A percentile compares a stretch with the other conserved stretches of the same genome.
phyloP scores from a whole-genome alignment of 2,113 vertebrate genomes.

The Machaerirhynchus nigripectus region DNA sequence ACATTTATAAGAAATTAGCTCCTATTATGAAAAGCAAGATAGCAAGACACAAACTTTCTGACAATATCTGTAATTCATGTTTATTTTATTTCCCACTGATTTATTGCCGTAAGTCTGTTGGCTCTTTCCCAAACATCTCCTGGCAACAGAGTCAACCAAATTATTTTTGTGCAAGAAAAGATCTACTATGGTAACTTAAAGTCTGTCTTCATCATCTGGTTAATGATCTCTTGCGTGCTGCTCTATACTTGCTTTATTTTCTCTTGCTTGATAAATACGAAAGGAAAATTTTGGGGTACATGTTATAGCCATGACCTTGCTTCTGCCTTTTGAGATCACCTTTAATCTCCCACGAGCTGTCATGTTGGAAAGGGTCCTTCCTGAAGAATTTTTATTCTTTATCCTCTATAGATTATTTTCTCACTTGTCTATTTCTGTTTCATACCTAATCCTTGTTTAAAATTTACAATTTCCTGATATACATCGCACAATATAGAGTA shows the following conservation, averaged over 20 bases:
- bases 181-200: slow-evolving; percentile 63
- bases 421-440: not conserved
- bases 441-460: not conserved
- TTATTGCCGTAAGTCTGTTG: slow-evolving; percentile 71
- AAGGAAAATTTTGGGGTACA: slow-evolving; percentile 17
- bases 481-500: not conserved
- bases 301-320: not conserved
- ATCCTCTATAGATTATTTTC: not conserved
- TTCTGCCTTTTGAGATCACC: not conserved
- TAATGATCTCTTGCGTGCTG: slow-evolving; percentile 52
- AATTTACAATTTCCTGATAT: not conserved
- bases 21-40: slow-evolving; percentile 38
- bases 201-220: slow-evolving; percentile 61
- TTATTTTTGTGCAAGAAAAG: slow-evolving; percentile 71
- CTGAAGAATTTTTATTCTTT: not conserved
- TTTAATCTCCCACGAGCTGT: not conserved
- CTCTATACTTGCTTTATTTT: slow-evolving; percentile 52
- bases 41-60: slow-evolving; percentile 46
- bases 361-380: not conserved
- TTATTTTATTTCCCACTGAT: slow-evolving; percentile 73
- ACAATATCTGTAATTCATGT: slow-evolving; percentile 65
- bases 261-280: not conserved
- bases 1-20: not conserved
- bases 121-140: slow-evolving; percentile 65
- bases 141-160: slow-evolving; percentile 69